Percentiles rank a stretch among this genome's conserved stretches.
Conservation (phyloP, 2,888 invertebrate species). For the Idaea straminata region DNA sequence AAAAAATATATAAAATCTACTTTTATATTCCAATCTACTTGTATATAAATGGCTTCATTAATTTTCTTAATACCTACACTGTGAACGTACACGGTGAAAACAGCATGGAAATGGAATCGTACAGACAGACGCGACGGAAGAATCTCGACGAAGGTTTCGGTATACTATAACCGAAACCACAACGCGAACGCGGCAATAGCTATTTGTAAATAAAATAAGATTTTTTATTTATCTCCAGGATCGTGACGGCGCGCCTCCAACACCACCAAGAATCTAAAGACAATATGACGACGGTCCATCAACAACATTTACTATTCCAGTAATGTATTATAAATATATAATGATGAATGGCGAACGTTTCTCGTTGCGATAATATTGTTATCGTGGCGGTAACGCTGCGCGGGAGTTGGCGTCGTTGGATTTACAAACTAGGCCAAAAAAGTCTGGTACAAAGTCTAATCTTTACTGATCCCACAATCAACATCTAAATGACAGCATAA, state of each 20-base stretch:
- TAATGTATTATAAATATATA: slow-evolving; percentile 47
- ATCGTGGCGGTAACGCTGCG: neutral
- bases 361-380: slow-evolving; percentile 6
- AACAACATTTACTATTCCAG: slow-evolving; percentile 46
- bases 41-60: too few species aligned
- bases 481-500: too few species aligned
- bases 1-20: too few species aligned
- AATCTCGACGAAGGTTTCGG: too few species aligned
- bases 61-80: too few species aligned
- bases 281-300: slow-evolving; percentile 14
- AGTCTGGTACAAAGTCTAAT: neutral
- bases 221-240: slow-evolving; percentile 46
- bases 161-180: too few species aligned
- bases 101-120: too few species aligned
- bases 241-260: slow-evolving; percentile 71
- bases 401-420: neutral
- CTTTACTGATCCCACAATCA: neutral
- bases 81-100: too few species aligned
- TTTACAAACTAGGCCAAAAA: neutral
- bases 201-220: neutral
- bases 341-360: slow-evolving; percentile 13
- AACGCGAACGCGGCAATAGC: too few species aligned
- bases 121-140: too few species aligned
- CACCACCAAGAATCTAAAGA: slow-evolving; percentile 68
- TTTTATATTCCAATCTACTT: too few species aligned